A percentile compares a stretch with the other conserved stretches of the same genome.
These are phyloP conservation scores for Pterois miles DNA, from an alignment of 2,797 vertebrate genomes.

Conservation along the genomic window DNA sequence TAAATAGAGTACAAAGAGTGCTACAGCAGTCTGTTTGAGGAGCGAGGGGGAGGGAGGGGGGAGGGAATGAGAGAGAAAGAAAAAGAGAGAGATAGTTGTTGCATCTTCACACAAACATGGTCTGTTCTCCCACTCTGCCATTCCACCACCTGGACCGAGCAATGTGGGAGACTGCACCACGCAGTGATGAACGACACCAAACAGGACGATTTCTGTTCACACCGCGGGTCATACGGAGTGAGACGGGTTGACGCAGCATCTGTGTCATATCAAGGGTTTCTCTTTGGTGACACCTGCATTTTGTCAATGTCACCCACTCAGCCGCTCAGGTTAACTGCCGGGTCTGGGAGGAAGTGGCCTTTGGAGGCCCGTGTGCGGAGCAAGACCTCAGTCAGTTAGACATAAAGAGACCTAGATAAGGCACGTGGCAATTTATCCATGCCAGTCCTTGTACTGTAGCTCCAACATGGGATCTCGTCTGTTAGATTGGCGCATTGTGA, in stretches of 20 bases:
- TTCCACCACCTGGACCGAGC: constrained; percentile 81
- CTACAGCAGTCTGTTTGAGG: constrained; percentile 70
- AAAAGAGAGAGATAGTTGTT: constrained; percentile 77
- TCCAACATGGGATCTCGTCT: constrained; percentile 81
- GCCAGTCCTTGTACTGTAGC: constrained; percentile 75
- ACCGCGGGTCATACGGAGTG: constrained; percentile 65
- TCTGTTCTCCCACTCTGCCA: constrained; percentile 84
- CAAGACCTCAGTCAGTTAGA: constrained; percentile 71
- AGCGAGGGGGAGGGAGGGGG: constrained; percentile 31
- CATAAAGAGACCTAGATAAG: constrained; percentile 80
- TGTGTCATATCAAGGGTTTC: constrained; percentile 76
- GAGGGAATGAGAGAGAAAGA: constrained; percentile 49
- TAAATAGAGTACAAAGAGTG: constrained; percentile 77
- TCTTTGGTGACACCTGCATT: constrained; percentile 76
- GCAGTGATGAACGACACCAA: constrained; percentile 75
- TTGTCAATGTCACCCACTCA: constrained; percentile 78
- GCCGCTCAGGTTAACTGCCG: constrained; percentile 75
- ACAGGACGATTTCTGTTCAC: constrained; percentile 77
- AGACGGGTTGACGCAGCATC: constrained; percentile 71
- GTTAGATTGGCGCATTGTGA: constrained; percentile 81
- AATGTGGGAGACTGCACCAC: constrained; percentile 76
- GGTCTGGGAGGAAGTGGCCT: constrained; percentile 74
- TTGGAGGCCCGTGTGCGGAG: constrained; percentile 54
- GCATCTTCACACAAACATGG: constrained; percentile 84
- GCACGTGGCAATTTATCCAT: constrained; percentile 79